Evolutionary conservation across 1,140 invertebrate genomes (phyloP), one percentile per base, ranked within the genome.

Genomic region (Panagrolaimus sp.): DNA sequence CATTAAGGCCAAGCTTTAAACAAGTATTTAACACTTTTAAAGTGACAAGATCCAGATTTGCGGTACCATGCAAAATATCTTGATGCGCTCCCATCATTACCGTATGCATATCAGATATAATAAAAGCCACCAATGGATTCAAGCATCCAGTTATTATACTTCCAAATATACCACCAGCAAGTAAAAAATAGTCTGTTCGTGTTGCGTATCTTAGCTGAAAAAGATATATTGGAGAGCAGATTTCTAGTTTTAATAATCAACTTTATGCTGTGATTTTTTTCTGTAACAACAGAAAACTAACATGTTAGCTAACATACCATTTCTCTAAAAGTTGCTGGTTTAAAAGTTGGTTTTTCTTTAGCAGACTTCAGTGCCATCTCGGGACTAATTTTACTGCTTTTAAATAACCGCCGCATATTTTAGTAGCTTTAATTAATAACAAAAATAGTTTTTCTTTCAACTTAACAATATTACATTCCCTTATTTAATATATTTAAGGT

Each of bases 121-220:
- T 57, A 25, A 57, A 57, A 13, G 51, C 20, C 5, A 57, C 51
- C 27, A 57, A n/a, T 57, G 51, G 51, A 57, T 57, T 57, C n/a
- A 57, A 57, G 27, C 20, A 25, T n/a, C 51, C 51, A 25, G 51
- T 25, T 57, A 27, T 27, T 57, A 57, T 25, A 20, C 51, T 57
- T 13, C 51, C 51, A 5, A 57, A 20, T 25, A 57, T 20, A 20
- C 51, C 51, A 13, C 51, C 51, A 27, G 8, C 4, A 11, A 57
- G 51, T 5, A 57, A 16, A 27, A 57, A 57, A 25, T n/a, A 25
- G 8, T 57, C 51, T 16, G 11, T 57, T 20, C 20, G n/a, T 9
- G n/a, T 16, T 9, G 27, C 27, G n/a, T 57, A 57, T 27, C 51
- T 20, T 16, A 57, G 27, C 51, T 57, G 8, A 57, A 57, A 57